A percentile compares a stretch with the other conserved stretches of the same genome.
Conservation (phyloP, 2,888 invertebrate species). For the Sesamia inferens region DNA sequence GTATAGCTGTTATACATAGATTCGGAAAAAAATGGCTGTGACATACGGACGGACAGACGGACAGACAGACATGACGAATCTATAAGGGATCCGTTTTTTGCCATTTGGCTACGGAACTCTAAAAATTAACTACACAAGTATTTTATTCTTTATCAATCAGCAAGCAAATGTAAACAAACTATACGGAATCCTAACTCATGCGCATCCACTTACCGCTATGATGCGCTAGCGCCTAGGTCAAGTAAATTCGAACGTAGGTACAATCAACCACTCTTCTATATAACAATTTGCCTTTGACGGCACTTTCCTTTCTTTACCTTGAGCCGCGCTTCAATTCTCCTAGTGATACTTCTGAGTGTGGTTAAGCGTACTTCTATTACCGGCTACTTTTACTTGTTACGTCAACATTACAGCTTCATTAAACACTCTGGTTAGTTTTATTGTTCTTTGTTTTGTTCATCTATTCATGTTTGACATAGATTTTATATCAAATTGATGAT, state of each 20-base stretch:
- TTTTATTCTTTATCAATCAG: conserved; percentile 15
- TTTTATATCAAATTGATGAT: conserved; percentile 36
- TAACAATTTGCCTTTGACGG: not conserved
- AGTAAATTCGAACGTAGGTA: conserved; percentile 30
- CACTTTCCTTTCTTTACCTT: not conserved
- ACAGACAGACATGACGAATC: too few relatives aligned
- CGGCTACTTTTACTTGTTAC: conserved; percentile 60
- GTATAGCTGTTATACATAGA: too few relatives aligned
- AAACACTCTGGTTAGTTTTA: conserved; percentile 43
- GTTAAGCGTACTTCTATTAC: conserved; percentile 5
- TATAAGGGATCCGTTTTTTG: too few relatives aligned
- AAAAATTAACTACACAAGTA: too few relatives aligned
- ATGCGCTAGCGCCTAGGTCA: conserved; percentile 50
- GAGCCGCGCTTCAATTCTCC: not conserved
- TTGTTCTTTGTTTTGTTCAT: conserved; percentile 49
- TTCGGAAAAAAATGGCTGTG: too few relatives aligned
- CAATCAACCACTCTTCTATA: not conserved
- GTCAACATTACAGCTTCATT: conserved; percentile 44
- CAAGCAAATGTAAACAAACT: not conserved
- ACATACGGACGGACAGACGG: too few relatives aligned
- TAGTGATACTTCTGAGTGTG: not conserved
- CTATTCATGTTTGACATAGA: conserved; percentile 50
- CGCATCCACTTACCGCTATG: conserved; percentile 30
- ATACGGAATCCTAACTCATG: conserved; percentile 40
- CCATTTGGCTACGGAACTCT: too few relatives aligned